A percentile compares a stretch with the other conserved stretches of the same genome.
phyloP scores from a whole-genome alignment of 1,140 invertebrate genomes.

The Planococcus citri region DNA sequence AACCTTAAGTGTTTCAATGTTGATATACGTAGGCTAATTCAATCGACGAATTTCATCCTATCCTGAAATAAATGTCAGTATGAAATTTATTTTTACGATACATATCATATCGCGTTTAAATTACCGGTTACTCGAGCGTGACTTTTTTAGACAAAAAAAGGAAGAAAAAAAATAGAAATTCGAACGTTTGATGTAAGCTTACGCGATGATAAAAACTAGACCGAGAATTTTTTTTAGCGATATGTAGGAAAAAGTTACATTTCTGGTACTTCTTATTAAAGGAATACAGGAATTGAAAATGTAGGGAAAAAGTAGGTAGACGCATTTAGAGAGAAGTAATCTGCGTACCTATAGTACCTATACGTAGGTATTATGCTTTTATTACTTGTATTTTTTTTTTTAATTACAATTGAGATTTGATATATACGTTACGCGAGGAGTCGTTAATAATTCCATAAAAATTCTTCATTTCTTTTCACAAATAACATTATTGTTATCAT shows the following conservation, averaged over 20 bases:
- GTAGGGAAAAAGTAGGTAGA: background rate
- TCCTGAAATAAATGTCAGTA: no score
- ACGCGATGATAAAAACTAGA: background rate
- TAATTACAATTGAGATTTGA: background rate
- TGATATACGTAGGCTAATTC: no score
- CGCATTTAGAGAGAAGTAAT: background rate
- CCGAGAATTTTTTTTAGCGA: background rate
- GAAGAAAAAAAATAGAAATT: no score
- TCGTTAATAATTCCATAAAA: constrained; percentile 20
- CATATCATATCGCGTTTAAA: no score
- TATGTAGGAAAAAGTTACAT: no score
- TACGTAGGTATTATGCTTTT: background rate
- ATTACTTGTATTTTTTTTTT: background rate
- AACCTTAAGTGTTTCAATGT: no score
- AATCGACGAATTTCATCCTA: no score
- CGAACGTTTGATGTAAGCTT: background rate
- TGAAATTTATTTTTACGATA: no score
- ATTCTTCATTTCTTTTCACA: constrained; percentile 17
- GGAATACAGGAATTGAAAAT: background rate
- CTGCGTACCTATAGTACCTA: background rate
- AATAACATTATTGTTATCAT: constrained; percentile 19
- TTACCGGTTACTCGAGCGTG: no score
- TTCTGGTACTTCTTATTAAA: no score
- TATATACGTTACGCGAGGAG: background rate
- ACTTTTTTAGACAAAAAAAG: no score